Base-by-base conservation (phyloP, 2,888 invertebrate genomes). In the Syrista parreyssii region DNA sequence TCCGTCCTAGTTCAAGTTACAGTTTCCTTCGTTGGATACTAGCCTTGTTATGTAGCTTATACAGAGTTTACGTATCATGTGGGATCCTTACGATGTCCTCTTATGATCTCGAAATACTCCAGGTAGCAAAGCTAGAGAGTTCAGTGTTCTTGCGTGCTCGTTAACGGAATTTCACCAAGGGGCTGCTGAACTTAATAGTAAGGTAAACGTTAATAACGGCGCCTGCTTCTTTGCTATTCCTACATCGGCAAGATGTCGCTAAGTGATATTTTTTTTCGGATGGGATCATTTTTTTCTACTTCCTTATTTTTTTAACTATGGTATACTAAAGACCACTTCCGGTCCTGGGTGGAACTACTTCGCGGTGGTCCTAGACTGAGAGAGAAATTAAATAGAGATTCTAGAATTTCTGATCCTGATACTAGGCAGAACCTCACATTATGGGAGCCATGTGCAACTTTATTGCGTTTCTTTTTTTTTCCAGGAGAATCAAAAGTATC, bases 401-500 rank as follows among this genome's bases (percentile, higher is more conserved):
- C 23, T 55, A 9, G 23, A 55, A 23, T 23, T 55, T 55, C 23
- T 2, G 55, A 55, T 55, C 55, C 55, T 12, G 36, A 36, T 12
- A 4, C 36, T 55, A 23, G 55, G 23, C 71, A 71, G 71, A 71
- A 71, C 71, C 71, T 33, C 32, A 4, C 30, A 71, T 71, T 71
- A 71, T 9, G 6, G 32, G 71, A 71, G 71, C 71, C 71, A 71
- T 71, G 71, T 71, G 71, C 71, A 55, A 23, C 55, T 55, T 55
- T 23, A 55, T 55, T 23, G 55, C 9, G 9, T 55, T 55, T 23
- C 2, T 23, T 36, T 6, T 23, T 23, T 23, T 55, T 36, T 23
- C 1, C 23, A 23, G 2, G 9, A 23, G 9, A 55, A 55, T 55
- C 55, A 1, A 55, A 55, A 55, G 9, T 55, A 55, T 55, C 55